Conservation (phyloP, 1,140 invertebrate genomes). For the Geopemphigus sp. region DNA sequence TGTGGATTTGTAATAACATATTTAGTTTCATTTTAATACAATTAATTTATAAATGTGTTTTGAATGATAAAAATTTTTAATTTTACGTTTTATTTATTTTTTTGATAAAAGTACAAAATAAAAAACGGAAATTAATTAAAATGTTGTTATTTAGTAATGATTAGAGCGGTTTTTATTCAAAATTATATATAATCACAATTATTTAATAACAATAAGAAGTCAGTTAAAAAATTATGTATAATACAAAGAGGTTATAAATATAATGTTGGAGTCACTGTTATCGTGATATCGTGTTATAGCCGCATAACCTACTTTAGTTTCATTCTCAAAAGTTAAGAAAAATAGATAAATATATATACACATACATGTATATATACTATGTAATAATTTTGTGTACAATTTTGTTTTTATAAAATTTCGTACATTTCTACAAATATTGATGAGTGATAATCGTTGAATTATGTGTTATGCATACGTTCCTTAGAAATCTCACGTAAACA, state of each 20-base stretch:
- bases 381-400: constrained; percentile 42
- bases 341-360: constrained; percentile 30
- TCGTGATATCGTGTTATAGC: constrained; percentile 45
- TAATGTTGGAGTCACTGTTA: constrained; percentile 20
- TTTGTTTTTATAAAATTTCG: constrained; percentile 31
- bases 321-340: constrained; percentile 44
- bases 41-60: no score
- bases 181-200: no score
- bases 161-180: no score
- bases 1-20: no score
- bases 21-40: no score
- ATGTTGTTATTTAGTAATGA: no score
- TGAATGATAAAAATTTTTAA: no score
- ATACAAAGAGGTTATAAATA: neutral
- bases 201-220: no score
- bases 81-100: no score
- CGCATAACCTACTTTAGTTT: constrained; percentile 50
- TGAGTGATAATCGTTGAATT: constrained; percentile 23
- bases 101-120: no score
- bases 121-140: no score
- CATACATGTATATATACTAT: neutral
- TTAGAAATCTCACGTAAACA: constrained; percentile 5
- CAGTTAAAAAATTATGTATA: no score
- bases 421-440: constrained; percentile 20
- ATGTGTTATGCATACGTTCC: constrained; percentile 30